Percentiles rank a stretch among this genome's conserved stretches.
Evolutionary conservation across 2,113 vertebrate genomes (phyloP).

Genomic region (Podocnemis expansa): DNA sequence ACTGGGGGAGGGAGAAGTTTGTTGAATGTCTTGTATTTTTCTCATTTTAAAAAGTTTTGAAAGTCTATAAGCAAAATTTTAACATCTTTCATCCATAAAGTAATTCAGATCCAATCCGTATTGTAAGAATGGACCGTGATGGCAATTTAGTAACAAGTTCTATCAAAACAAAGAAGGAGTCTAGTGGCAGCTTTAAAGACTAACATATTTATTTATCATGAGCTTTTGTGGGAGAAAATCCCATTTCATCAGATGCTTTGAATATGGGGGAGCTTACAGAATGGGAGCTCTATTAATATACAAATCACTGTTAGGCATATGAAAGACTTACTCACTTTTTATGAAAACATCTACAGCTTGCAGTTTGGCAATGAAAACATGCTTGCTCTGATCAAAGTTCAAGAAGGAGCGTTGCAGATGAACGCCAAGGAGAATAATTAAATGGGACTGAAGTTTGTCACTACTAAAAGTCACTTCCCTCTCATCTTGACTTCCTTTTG

Average conservation of each 20-base stretch:
- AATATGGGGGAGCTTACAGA: no score
- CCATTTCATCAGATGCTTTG: no score
- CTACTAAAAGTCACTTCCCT: constrained; percentile 42
- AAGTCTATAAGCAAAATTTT: neutral
- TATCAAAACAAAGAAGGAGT: no score
- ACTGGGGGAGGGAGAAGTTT: neutral
- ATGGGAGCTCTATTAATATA: no score
- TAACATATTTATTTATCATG: no score
- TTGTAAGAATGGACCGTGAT: neutral
- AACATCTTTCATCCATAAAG: neutral
- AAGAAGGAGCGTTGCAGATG: neutral
- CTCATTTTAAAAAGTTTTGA: neutral
- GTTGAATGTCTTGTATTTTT: neutral
- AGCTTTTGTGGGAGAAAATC: no score
- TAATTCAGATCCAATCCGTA: neutral
- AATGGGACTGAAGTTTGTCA: neutral
- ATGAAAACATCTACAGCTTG: neutral
- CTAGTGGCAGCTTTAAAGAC: no score
- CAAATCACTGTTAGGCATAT: neutral
- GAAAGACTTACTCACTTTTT: neutral
- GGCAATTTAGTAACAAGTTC: neutral
- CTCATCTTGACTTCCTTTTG: neutral
- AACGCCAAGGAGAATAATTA: constrained; percentile 1
- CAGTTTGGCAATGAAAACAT: constrained; percentile 1
- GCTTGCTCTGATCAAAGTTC: constrained; percentile 49